Conservation (phyloP, 2,113 vertebrate genomes). For the Alouatta palliata region DNA sequence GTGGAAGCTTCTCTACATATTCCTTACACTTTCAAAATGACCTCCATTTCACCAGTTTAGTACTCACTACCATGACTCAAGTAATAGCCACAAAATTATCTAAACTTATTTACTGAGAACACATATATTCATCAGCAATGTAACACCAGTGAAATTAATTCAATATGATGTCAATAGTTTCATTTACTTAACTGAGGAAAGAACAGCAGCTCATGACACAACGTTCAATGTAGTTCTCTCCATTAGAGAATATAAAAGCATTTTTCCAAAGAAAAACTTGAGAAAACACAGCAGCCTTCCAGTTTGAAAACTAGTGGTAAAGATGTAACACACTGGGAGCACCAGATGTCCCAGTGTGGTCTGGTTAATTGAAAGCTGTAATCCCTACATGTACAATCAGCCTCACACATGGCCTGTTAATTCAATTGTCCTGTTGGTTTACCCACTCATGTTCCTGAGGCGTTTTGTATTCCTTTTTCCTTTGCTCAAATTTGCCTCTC, state of each 20-base stretch:
- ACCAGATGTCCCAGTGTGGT: slow-evolving; percentile 14
- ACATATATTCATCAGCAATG: background rate
- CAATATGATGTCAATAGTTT: background rate
- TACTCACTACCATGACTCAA: background rate
- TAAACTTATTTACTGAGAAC: background rate
- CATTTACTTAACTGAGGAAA: background rate
- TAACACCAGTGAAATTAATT: background rate
- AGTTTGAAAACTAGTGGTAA: background rate
- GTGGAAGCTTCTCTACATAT: background rate
- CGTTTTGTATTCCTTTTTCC: background rate
- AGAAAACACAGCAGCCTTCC: slow-evolving; percentile 8
- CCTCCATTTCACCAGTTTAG: background rate
- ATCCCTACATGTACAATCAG: background rate
- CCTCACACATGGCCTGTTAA: background rate
- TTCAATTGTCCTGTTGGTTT: background rate
- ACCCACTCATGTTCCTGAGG: background rate
- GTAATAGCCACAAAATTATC: background rate
- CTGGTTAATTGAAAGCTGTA: slow-evolving; percentile 39
- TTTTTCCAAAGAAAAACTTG: slow-evolving; percentile 2
- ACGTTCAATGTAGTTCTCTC: background rate
- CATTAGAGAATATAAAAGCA: background rate
- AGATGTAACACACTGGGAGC: background rate
- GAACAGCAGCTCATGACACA: background rate
- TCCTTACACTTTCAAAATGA: background rate
- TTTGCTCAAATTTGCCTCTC: background rate